These are phyloP conservation scores for Zeugodacus cucurbitae DNA, from an alignment of 1,140 invertebrate genomes.

Conservation along the genomic window DNA sequence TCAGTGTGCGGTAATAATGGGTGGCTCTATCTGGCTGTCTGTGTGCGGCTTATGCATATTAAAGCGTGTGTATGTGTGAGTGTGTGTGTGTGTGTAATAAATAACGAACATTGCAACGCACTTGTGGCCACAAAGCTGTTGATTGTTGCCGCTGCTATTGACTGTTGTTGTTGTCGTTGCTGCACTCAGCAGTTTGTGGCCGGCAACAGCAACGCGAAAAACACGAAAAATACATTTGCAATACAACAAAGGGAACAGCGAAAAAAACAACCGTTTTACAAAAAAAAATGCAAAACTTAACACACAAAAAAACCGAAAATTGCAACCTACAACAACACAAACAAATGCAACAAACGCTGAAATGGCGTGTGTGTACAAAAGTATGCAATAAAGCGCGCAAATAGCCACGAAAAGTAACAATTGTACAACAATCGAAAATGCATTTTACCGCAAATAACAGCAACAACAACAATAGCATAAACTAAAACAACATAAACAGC, in stretches of 20 bases:
- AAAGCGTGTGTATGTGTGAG: neutral
- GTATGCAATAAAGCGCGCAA: neutral
- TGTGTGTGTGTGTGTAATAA: neutral
- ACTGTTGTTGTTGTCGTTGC: neutral
- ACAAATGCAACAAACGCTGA: neutral
- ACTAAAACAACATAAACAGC: neutral
- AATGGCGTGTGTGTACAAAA: neutral
- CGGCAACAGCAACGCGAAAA: neutral
- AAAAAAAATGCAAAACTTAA: neutral
- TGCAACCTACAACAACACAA: neutral
- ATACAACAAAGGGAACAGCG: neutral
- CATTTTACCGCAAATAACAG: neutral
- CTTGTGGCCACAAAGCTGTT: neutral
- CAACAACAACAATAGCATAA: neutral
- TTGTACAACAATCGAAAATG: neutral
- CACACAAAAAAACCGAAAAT: neutral
- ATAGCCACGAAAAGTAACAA: neutral
- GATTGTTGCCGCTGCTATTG: neutral
- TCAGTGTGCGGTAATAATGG: neutral
- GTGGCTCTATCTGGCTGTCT: no score
- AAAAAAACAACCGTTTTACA: neutral
- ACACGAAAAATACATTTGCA: constrained; percentile 13
- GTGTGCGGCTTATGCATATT: neutral
- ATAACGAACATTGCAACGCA: neutral
- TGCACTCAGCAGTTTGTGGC: neutral